These are phyloP conservation scores for Thaumetopoea pityocampa DNA, from an alignment of 1,140 invertebrate genomes.

Conservation along the genomic window DNA sequence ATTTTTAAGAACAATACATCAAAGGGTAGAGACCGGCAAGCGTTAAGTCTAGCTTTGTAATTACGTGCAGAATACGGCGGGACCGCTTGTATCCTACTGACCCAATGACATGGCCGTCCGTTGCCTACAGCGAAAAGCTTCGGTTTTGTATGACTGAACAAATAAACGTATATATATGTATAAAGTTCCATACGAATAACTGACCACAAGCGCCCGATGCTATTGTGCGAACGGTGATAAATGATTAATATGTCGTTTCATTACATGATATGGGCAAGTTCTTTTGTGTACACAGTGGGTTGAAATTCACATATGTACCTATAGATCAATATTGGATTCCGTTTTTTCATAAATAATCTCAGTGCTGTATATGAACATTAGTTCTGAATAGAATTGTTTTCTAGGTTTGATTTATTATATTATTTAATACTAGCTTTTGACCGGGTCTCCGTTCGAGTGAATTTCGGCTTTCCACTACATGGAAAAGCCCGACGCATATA, in stretches of 20 bases:
- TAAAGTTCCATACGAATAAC: conserved; percentile 28
- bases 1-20: no score
- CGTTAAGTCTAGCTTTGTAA: conserved; percentile 25
- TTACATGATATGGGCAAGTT: conserved; percentile 6
- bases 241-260: conserved; percentile 28
- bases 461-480: no score
- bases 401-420: no score
- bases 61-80: conserved; percentile 30
- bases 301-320: no score
- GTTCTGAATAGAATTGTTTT: no score
- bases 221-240: conserved; percentile 19
- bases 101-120: conserved; percentile 43
- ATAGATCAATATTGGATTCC: no score
- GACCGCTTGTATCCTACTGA: conserved; percentile 46
- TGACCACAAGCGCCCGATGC: conserved; percentile 20
- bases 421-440: no score
- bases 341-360: no score
- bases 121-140: conserved; percentile 35
- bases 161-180: conserved; percentile 45
- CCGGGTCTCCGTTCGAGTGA: no score
- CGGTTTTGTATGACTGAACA: conserved; percentile 36
- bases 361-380: no score
- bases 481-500: no score
- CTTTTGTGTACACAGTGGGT: no score
- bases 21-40: conserved; percentile 2